Base-by-base conservation (phyloP, 2,113 vertebrate species). In the Chloropsis hardwickii region DNA sequence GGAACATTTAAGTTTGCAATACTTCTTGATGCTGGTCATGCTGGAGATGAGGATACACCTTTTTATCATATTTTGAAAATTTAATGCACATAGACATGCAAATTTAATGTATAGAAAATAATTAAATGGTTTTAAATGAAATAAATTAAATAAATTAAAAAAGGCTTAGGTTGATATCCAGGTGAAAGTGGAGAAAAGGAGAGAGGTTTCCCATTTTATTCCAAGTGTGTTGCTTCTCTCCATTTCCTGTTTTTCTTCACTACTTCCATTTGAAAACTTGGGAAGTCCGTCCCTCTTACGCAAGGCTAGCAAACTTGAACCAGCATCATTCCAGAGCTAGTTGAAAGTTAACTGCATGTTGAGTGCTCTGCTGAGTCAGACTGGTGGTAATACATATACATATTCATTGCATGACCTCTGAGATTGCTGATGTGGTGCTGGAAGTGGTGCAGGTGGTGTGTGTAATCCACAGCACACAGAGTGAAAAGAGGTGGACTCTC, bases 321-420 rank as follows among this genome's bases (percentile, higher is more conserved):
- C 12, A 31, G 40, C 45, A 10, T 50, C 1, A 9, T 88, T 94
- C 64, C 72, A 81, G 76, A 69, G 39, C 61, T 72, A 54, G 76
- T 21, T 86, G 80, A 96, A 94, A 90, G 86, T 94, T 96, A 92
- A 93, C 80, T 86, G 42, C 74, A 33, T 35, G 58, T 44, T 58
- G 60, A 81, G 47, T 81, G 77, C 69, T 84, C 22, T 90, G 80
- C 91, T 94, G 80, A 94, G 83, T 95, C 94, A 91, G 80, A 77
- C 24, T 73, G 47, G 60, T 51, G n/a, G 72, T 74, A 78, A 54
- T 48, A 17, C 29, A 31, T 47, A 31, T 40, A n/a, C 37, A 83
- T 88, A 78, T 62, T 90, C 50, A 88, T 47, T 51, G 60, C 1
- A 13, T 80, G 91, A 91, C 83, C 80, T 81, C 88, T 51, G 76